phyloP scores from a whole-genome alignment of 2,797 vertebrate genomes.

The Jordanella pulchra region DNA sequence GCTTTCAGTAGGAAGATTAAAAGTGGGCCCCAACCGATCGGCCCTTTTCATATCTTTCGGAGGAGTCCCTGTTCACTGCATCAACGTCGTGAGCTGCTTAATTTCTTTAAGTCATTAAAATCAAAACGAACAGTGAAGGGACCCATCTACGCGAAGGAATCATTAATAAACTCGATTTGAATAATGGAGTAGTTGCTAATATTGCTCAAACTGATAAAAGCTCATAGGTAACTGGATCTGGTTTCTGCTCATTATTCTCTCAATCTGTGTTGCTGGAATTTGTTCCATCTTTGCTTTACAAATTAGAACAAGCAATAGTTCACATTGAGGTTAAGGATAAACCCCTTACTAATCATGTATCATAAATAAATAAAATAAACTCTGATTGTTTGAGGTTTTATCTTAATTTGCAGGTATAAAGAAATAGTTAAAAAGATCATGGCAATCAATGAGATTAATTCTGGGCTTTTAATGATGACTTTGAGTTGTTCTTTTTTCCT shows the following conservation, averaged over 20 bases:
- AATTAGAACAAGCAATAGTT: background rate
- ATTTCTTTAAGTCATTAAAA: too few relatives aligned
- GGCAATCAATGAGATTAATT: background rate
- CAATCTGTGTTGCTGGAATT: background rate
- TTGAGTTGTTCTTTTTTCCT: background rate
- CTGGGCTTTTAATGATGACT: background rate
- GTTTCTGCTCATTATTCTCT: background rate
- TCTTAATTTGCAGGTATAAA: background rate
- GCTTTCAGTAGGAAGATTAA: background rate
- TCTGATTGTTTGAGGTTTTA: background rate
- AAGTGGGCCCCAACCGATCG: background rate
- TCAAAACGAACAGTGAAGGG: background rate
- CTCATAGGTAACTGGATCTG: background rate
- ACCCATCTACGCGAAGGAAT: background rate
- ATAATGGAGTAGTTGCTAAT: background rate
- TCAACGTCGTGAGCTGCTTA: too few relatives aligned
- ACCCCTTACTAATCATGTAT: background rate
- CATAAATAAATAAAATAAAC: background rate
- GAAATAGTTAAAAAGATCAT: background rate
- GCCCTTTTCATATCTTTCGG: background rate
- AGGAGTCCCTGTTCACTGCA: background rate
- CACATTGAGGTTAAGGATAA: background rate
- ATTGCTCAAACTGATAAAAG: conserved; percentile 1
- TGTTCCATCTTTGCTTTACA: background rate
- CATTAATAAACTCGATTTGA: too few relatives aligned